phyloP scores from a whole-genome alignment of 2,113 vertebrate species.

The Grammomys surdaster region DNA sequence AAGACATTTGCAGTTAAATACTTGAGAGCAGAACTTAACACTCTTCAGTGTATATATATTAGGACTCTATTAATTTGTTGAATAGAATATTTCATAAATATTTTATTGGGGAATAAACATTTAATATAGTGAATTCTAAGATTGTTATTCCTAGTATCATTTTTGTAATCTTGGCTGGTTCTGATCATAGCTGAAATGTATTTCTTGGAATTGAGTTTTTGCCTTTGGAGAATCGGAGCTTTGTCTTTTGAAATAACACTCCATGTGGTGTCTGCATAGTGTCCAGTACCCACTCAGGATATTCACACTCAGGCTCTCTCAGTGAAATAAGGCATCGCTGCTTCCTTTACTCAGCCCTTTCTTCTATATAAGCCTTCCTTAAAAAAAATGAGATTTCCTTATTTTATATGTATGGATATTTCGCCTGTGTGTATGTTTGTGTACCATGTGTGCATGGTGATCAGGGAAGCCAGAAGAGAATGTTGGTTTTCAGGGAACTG shows the following conservation, averaged over 20 bases:
- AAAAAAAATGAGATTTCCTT: neutral
- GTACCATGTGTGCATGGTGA: neutral
- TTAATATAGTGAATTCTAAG: conserved; percentile 54
- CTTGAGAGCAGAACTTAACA: conserved; percentile 20
- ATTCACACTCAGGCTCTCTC: conserved; percentile 14
- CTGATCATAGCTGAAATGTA: conserved; percentile 42
- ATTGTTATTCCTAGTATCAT: conserved; percentile 27
- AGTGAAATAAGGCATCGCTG: conserved; percentile 29
- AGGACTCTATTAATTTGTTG: conserved; percentile 59
- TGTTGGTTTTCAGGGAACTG: neutral
- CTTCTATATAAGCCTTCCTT: conserved; percentile 18
- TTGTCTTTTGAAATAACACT: conserved; percentile 45
- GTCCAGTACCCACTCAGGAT: conserved; percentile 13
- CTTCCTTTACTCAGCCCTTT: conserved; percentile 4
- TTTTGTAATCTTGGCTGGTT: conserved; percentile 26
- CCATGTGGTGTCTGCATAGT: neutral
- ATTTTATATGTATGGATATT: neutral
- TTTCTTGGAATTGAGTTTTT: conserved; percentile 54
- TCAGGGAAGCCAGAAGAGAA: neutral
- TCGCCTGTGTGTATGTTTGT: neutral
- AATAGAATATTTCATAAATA: conserved; percentile 56
- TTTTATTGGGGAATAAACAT: conserved; percentile 22
- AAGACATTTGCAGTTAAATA: conserved; percentile 62
- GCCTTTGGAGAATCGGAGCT: neutral
- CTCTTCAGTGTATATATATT: conserved; percentile 26